A percentile compares a stretch with the other conserved stretches of the same genome.
phyloP scores from a whole-genome alignment of 1,140 invertebrate genomes.

The Euwallacea fornicatus region DNA sequence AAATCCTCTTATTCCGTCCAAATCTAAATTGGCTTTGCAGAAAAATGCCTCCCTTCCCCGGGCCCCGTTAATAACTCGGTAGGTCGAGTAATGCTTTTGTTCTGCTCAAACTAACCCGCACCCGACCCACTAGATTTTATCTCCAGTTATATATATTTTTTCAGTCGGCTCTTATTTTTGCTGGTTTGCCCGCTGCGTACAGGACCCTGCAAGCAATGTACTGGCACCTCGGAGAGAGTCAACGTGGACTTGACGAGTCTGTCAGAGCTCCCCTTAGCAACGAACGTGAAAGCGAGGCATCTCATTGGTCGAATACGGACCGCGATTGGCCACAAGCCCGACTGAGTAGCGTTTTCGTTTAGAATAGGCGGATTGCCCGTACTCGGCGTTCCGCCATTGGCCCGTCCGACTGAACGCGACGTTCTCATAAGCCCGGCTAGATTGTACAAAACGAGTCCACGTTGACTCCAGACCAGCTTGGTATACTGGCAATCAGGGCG shows the following conservation, averaged over 20 bases:
- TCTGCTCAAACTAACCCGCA: conserved; percentile 50
- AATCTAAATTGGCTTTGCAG: too few relatives aligned
- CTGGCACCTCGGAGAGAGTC: conserved; percentile 51
- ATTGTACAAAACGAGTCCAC: conserved; percentile 42
- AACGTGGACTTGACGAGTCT: conserved; percentile 48
- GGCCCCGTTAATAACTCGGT: conserved; percentile 50
- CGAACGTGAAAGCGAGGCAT: conserved; percentile 39
- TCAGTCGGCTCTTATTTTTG: conserved; percentile 55
- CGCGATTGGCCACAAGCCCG: conserved; percentile 39
- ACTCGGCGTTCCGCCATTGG: conserved; percentile 35
- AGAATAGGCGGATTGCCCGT: conserved; percentile 40
- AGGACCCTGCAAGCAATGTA: conserved; percentile 53
- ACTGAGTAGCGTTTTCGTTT: conserved; percentile 46
- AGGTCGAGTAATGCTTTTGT: conserved; percentile 51
- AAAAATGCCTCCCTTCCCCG: conserved; percentile 32
- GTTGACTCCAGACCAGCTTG: conserved; percentile 49
- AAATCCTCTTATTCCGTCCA: too few relatives aligned
- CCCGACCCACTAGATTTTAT: conserved; percentile 53
- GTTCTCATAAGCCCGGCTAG: conserved; percentile 37
- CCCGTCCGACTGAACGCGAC: background rate
- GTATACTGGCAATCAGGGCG: conserved; percentile 55
- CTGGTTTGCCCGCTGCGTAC: conserved; percentile 52
- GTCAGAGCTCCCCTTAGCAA: conserved; percentile 46
- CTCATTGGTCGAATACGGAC: conserved; percentile 37
- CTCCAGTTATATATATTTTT: conserved; percentile 53